Base-by-base conservation (phyloP, 2,888 invertebrate species). In the Polydrusus pterygomalis region DNA sequence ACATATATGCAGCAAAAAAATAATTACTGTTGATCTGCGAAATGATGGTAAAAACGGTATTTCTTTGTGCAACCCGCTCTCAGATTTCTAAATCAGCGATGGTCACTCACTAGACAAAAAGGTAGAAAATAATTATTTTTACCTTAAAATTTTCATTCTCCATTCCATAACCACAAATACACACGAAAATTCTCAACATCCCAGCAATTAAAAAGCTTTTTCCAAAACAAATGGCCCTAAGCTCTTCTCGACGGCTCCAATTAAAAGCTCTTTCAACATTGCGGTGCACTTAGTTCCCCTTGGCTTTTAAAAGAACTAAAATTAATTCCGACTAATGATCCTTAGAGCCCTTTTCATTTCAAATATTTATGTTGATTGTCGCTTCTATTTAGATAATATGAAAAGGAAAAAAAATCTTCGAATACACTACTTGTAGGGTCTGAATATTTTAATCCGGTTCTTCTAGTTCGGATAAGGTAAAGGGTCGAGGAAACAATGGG, bases 161-260 rank as follows among this genome's bases (percentile, higher is more conserved):
- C 34, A 34, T 47, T 17, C 47, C 8, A 8, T 17, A 47, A 17
- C 47, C 47, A 54, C 54, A 54, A 15, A 56, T 15, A 54, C n/a
- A 56, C 25, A 56, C 30, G 38, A 60, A 60, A 60, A 60, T 38
- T 34, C 11, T 10, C 15, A 60, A 38, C 17, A 73, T 67, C 60
- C 67, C 49, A 49, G 73, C 73, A 73, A 73, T 73, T 73, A 67
- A 73, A 73, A 73, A 60, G 67, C 67, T 73, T 73, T 73, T 65
- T 38, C 58, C 67, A 73, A 73, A 73, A 73, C 73, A 73, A 73
- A 73, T 73, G 73, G 67, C 73, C 65, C 45, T 45, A 56, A 49
- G 65, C 72, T 73, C 67, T 64, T 73, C 67, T 65, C 73, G 67
- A 73, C 73, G 73, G 58, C 60, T 67, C 73, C 73, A 73, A 73